Evolutionary conservation across 1,140 invertebrate species (phyloP), one percentile per base, ranked within the genome.

Genomic region (Zaprionus kolodkinae): DNA sequence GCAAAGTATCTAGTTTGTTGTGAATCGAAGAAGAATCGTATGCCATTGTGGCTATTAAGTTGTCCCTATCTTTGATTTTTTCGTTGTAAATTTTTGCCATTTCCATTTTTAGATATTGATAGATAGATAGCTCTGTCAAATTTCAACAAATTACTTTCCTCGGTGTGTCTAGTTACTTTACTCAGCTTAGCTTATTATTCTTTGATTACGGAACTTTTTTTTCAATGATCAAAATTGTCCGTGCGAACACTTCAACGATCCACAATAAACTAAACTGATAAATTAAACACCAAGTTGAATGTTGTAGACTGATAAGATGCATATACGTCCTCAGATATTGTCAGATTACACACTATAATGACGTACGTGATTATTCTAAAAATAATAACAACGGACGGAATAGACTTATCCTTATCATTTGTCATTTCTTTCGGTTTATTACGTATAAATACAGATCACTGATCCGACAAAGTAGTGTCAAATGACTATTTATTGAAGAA

Each of bases 221-320:
- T 3, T 4, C 17, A 45, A 45, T 50, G 17, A 50, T 12, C 13
- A 12, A 33, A 55, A 6, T 27, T 27, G 27, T 55, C 12, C 17
- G 35, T 30, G 33, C 50, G 54, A 54, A 55, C 62, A 65, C 62
- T 55, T 65, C 35, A 55, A 65, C 62, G 35, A 55, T n/a, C 36
- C 50, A 65, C 40, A 40, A 55, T 35, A 11, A 65, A 65, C 62
- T 65, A 65, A 65, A 65, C 35, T 65, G 62, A 65, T 65, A 65
- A 65, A 35, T 65, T 64, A 65, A 65, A 43, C 52, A 55, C 21
- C 36, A 65, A 40, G 52, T 38, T 54, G 11, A 12, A 7, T 55
- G 13, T 40, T 40, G 50, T 55, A 12, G 21, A 55, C 17, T 40
- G 62, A 65, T 65, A 65, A 65, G 62, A 65, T 55, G 50, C 25